Conservation (phyloP, 2,888 invertebrate species). For the Drosophila mimetica region DNA sequence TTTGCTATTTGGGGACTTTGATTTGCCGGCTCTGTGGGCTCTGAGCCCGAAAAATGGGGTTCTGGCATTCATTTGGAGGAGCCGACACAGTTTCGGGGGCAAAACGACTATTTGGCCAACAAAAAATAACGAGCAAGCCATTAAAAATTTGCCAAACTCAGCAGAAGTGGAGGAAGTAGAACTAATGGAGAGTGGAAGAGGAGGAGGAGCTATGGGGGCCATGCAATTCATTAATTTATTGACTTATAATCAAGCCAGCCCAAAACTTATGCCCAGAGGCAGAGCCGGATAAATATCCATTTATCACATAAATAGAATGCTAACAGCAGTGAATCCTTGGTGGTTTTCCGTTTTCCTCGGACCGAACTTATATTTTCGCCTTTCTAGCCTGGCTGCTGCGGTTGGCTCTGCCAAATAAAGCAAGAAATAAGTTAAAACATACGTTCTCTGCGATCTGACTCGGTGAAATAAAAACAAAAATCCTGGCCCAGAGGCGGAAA, state of each 20-base stretch:
- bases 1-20: conserved; percentile 25
- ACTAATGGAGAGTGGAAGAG: conserved; percentile 16
- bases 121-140: conserved; percentile 33
- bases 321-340: conserved; percentile 30
- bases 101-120: conserved; percentile 15
- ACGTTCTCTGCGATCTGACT: conserved; percentile 40
- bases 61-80: conserved; percentile 18
- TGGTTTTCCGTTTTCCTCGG: conserved; percentile 23
- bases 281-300: conserved; percentile 54
- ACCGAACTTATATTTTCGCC: conserved; percentile 29
- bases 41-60: conserved; percentile 12
- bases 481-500: background rate
- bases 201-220: conserved; percentile 1
- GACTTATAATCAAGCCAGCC: conserved; percentile 62
- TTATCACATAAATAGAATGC: conserved; percentile 51
- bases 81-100: conserved; percentile 9
- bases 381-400: conserved; percentile 44
- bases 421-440: conserved; percentile 50
- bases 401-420: conserved; percentile 47
- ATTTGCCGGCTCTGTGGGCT: conserved; percentile 15
- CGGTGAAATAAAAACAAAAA: conserved; percentile 21
- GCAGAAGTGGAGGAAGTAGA: conserved; percentile 24
- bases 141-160: conserved; percentile 45
- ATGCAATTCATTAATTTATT: conserved; percentile 72
- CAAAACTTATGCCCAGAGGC: conserved; percentile 52